phyloP scores from a whole-genome alignment of 2,888 invertebrate genomes.

The Aphodius sticticus region DNA sequence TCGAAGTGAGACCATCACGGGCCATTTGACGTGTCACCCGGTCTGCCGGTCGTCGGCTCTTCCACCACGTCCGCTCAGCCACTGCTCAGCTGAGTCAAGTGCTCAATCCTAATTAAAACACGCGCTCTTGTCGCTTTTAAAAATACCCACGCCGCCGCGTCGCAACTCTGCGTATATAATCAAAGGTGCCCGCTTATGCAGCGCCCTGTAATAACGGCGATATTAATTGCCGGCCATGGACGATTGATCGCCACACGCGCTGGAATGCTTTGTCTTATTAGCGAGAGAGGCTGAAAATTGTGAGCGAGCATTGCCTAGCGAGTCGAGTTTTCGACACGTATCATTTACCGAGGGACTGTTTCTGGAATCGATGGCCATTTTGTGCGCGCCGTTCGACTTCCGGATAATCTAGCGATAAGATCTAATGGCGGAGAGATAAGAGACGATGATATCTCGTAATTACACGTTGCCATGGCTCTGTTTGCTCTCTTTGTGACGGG shows the following conservation, averaged over 20 bases:
- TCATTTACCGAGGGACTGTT: not conserved
- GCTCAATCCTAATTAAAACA: not conserved
- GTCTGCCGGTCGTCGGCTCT: conserved; percentile 45
- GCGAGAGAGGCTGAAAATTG: not conserved
- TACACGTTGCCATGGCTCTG: conserved; percentile 19
- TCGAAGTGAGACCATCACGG: conserved; percentile 59
- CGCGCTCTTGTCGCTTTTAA: conserved; percentile 4
- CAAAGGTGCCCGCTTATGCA: conserved; percentile 4
- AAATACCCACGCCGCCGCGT: not conserved
- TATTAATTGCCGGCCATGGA: not conserved
- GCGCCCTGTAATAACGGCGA: not conserved
- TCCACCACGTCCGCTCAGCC: not conserved
- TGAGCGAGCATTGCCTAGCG: not conserved
- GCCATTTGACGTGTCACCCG: conserved; percentile 59
- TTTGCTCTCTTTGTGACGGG: conserved; percentile 1
- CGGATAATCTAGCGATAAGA: conserved; percentile 21
- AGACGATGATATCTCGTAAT: conserved; percentile 24
- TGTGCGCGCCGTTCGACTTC: conserved; percentile 11
- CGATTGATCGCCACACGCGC: conserved; percentile 4
- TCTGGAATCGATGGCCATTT: conserved; percentile 4
- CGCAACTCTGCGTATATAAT: not conserved
- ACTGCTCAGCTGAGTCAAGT: not conserved
- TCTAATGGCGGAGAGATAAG: conserved; percentile 20
- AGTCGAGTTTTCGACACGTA: not conserved
- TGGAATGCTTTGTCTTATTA: not conserved